phyloP scores from a whole-genome alignment of 2,113 vertebrate species.

The Chiloscyllium plagiosum region DNA sequence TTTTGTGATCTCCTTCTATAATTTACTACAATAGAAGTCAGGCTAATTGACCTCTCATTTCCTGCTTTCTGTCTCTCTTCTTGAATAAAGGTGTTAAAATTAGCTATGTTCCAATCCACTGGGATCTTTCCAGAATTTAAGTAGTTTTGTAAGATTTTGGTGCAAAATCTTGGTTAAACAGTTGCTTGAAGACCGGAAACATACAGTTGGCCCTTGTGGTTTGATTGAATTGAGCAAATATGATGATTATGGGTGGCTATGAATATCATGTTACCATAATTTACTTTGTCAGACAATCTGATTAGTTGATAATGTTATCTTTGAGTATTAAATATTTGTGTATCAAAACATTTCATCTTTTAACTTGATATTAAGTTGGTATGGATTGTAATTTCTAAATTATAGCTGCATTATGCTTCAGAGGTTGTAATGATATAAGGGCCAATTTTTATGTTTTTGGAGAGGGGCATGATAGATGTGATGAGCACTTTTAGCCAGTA shows the following conservation, averaged over 20 bases:
- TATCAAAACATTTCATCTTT: neutral
- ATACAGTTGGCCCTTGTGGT: neutral
- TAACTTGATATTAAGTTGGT: neutral
- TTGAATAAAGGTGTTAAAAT: no score
- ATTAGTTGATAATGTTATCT: neutral
- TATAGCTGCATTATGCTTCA: neutral
- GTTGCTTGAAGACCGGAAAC: neutral
- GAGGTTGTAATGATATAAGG: neutral
- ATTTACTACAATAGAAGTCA: no score
- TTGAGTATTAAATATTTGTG: neutral
- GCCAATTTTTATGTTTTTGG: neutral
- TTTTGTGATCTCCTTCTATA: no score
- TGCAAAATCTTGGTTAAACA: neutral
- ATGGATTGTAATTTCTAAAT: neutral
- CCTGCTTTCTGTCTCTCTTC: no score
- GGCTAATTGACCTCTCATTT: no score
- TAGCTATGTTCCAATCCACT: no score
- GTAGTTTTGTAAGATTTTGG: no score
- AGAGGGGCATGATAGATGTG: no score
- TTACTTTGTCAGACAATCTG: neutral
- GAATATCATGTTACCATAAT: neutral
- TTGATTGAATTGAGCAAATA: constrained; percentile 5
- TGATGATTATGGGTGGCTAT: neutral
- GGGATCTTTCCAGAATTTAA: no score
- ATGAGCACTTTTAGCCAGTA: neutral